Base-by-base conservation (phyloP, 1,140 invertebrate species). In the Sminthurinus signatus region DNA sequence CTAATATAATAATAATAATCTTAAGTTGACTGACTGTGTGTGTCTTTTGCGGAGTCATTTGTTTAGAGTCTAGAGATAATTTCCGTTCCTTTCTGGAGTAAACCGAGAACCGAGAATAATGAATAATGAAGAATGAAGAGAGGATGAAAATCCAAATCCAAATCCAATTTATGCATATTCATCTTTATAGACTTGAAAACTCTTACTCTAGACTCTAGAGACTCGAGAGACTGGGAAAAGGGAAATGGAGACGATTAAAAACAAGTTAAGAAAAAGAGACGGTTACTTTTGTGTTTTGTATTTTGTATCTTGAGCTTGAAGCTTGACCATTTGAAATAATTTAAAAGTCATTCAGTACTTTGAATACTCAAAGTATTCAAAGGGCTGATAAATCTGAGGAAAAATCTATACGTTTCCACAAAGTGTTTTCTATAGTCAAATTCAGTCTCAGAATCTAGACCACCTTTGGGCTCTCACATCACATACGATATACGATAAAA, bases 371-470 rank as follows among this genome's bases (percentile, higher is more conserved):
- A 5, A n/a, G 15, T n/a, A 21, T 17, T 21, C 15, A 46, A 17
- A 46, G 44, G 21, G 44, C 44, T 46, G 5, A 36, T 15, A 36
- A 36, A 15, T 36, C 32, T 36, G 5, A 10, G 15, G 44, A n/a
- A n/a, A n/a, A n/a, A n/a, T n/a, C n/a, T n/a, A n/a, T n/a, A n/a
- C n/a, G n/a, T n/a, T n/a, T n/a, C n/a, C n/a, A n/a, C n/a, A n/a
- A 46, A 5, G 44, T 21, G 5, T 46, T 46, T 46, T 46, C 4
- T 5, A 10, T 46, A n/a, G 44, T 46, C 44, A n/a, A n/a, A n/a
- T n/a, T n/a, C n/a, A n/a, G n/a, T n/a, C n/a, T n/a, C n/a, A n/a
- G 44, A 46, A 46, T 46, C 44, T 46, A 46, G 44, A 46, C 44
- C 44, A 46, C 44, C 44, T 46, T 46, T 46, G 44, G 44, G 44